Evolutionary conservation across 2,888 invertebrate species (phyloP).

Genomic region (Uloborus plumipes): DNA sequence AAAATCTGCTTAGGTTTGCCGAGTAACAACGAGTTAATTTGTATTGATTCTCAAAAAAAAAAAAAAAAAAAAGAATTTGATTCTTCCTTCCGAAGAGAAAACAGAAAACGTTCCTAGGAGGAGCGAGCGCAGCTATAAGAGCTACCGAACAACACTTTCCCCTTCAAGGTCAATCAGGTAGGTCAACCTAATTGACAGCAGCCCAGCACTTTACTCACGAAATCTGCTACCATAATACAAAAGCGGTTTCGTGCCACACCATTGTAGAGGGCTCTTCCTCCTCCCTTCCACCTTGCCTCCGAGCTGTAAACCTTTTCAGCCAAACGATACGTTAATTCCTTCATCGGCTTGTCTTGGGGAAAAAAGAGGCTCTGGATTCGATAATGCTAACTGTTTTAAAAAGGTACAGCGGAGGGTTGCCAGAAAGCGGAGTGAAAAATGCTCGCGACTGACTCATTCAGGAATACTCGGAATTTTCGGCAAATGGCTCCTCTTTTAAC

Average conservation of each 20-base stretch:
- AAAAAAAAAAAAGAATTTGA: too few relatives aligned
- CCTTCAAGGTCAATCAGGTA: background rate
- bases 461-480: too few relatives aligned
- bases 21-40: too few relatives aligned
- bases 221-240: constrained; percentile 8
- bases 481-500: too few relatives aligned
- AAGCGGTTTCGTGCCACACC: constrained; percentile 24
- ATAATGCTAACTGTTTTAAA: constrained; percentile 1
- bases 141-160: background rate
- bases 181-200: constrained; percentile 6
- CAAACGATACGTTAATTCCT: constrained; percentile 13
- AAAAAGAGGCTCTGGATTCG: background rate
- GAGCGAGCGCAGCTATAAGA: too few relatives aligned
- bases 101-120: too few relatives aligned
- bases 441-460: too few relatives aligned
- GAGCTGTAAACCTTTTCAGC: background rate
- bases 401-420: background rate
- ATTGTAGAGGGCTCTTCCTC: constrained; percentile 8
- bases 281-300: background rate
- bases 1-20: too few relatives aligned
- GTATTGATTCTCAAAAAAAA: too few relatives aligned
- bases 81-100: too few relatives aligned
- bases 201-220: constrained; percentile 23
- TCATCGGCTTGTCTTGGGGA: background rate
- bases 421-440: background rate